Conservation (phyloP, 1,140 invertebrate genomes). For the Diachasma alloeum region DNA sequence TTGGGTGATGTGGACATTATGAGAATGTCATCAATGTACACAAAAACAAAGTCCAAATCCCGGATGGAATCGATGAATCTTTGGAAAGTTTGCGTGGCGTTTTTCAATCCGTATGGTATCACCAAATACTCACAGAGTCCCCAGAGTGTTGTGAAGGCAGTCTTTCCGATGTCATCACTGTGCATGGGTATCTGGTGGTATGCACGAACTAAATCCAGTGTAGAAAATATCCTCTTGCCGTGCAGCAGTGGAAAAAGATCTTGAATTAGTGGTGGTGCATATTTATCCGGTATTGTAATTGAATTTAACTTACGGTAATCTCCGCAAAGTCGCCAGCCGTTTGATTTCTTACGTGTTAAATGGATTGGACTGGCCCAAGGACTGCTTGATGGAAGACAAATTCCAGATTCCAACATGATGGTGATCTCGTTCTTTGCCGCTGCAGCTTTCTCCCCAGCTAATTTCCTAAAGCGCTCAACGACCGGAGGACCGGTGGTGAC, state of each 20-base stretch:
- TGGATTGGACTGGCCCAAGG: constrained; percentile 52
- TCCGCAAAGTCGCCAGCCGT: constrained; percentile 43
- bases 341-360: constrained; percentile 48
- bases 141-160: constrained; percentile 45
- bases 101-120: constrained; percentile 52
- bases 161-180: constrained; percentile 53
- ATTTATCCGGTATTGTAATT: constrained; percentile 44
- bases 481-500: too few relatives aligned
- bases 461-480: too few relatives aligned
- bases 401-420: constrained; percentile 12
- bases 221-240: constrained; percentile 45
- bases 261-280: constrained; percentile 42
- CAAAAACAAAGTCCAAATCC: neutral
- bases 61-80: constrained; percentile 31
- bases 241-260: constrained; percentile 49
- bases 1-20: neutral
- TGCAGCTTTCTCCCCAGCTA: neutral
- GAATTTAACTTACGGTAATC: constrained; percentile 55
- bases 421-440: neutral
- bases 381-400: constrained; percentile 44
- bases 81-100: constrained; percentile 38
- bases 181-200: too few relatives aligned
- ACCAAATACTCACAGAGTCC: constrained; percentile 36
- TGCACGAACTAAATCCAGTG: constrained; percentile 54
- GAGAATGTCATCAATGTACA: neutral